Percentiles rank a stretch among this genome's conserved stretches.
Conservation (phyloP, 1,140 invertebrate genomes). For the Lepidurus arcticus region DNA sequence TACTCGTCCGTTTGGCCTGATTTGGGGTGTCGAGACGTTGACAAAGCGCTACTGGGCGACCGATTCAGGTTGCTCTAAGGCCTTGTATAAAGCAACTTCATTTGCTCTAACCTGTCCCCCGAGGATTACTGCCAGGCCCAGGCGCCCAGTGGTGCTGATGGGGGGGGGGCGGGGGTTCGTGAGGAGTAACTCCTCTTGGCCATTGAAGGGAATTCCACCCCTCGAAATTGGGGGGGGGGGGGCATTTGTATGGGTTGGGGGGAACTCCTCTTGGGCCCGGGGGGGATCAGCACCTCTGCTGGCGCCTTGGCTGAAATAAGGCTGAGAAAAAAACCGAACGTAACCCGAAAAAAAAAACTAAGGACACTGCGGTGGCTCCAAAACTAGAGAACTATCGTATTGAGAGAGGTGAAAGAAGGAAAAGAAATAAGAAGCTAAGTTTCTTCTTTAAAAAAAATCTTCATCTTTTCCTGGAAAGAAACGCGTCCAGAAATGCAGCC, state of each 20-base stretch:
- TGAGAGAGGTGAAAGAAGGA: not conserved
- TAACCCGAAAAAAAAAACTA: not conserved
- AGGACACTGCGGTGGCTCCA: too few species aligned
- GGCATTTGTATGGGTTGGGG: too few species aligned
- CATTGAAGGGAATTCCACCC: too few species aligned
- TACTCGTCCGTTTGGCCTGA: not conserved
- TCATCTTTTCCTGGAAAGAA: not conserved
- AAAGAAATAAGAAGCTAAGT: not conserved
- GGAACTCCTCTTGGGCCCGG: too few species aligned
- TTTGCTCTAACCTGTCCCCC: slow-evolving; percentile 10
- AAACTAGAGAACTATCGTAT: too few species aligned
- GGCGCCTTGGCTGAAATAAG: not conserved
- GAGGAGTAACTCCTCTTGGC: too few species aligned
- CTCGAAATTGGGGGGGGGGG: too few species aligned
- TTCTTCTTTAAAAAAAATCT: not conserved
- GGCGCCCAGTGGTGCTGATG: too few species aligned
- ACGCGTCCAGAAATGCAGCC: not conserved
- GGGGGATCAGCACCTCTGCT: too few species aligned
- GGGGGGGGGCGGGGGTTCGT: too few species aligned
- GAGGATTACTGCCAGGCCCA: not conserved
- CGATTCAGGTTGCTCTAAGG: not conserved
- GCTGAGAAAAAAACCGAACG: not conserved
- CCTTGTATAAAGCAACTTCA: slow-evolving; percentile 8
- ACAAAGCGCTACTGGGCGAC: not conserved
- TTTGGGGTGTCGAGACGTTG: slow-evolving; percentile 14